Base-by-base conservation (phyloP, 2,797 vertebrate species). In the Triplophysa bombifrons region DNA sequence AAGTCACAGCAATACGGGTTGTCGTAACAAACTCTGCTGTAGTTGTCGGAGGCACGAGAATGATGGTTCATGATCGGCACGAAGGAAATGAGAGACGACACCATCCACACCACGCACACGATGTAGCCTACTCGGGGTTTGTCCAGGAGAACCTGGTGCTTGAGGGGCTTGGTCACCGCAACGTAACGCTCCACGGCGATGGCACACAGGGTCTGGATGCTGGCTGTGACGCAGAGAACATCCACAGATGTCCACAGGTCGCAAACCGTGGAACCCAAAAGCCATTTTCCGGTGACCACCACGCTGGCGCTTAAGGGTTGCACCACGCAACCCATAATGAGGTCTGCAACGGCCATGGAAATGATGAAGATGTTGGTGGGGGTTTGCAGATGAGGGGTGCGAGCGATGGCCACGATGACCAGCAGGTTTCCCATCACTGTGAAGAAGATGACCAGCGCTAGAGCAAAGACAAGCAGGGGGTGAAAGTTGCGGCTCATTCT, bases 181-280 rank as follows among this genome's bases (percentile, higher is more conserved):
- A 96, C 78, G 87, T 95, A 96, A 53, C 95, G 90, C 78, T 96
- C 95, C 84, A 94, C 92, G 0, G 94, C 94, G 55, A 95, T 92
- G 76, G 90, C 91, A 0, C 95, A 96, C 80, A 95, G 86, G 0
- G 94, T 96, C 84, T 94, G 93, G 9, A 95, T 95, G 90, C 94
- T 96, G 86, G 94, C 95, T 0, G 95, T 96, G 69, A 95, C 95
- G 0, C 95, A 95, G 69, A 95, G 88, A 85, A 96, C 94, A 0
- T 95, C 95, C 87, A 95, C 85, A 0, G 94, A 94, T 1, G 92
- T 95, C 95, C 95, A 95, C 12, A 96, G 87, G 81, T 94, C 93
- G 4, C 95, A 96, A 13, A 74, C 85, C 0, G 55, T 81, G 0
- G 85, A 80, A 6, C 92, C 89, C 3, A 94, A 88, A 25, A 88